Evolutionary conservation across 1,140 invertebrate genomes (phyloP).

Genomic region (Caenorhabditis remanei): DNA sequence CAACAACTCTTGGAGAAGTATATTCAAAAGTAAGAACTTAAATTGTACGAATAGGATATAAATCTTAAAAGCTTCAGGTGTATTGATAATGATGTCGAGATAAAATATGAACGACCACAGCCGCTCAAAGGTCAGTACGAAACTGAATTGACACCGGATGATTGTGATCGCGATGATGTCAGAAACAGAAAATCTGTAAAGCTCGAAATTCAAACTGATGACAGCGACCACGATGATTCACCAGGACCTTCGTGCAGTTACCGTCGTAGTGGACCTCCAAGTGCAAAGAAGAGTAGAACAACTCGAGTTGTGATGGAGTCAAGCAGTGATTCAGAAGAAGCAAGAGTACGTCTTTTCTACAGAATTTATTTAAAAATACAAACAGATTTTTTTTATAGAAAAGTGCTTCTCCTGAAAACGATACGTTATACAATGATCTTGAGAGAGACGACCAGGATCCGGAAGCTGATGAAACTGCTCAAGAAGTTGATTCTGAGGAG

Average conservation of each 20-base stretch:
- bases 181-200: not conserved
- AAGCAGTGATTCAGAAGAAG: constrained; percentile 10
- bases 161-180: not conserved
- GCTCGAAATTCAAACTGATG: not conserved
- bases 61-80: not conserved
- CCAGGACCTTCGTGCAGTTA: not conserved
- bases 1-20: constrained; percentile 27
- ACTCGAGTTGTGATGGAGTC: constrained; percentile 16
- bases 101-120: constrained; percentile 23
- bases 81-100: constrained; percentile 3
- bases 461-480: constrained; percentile 1
- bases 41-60: not conserved
- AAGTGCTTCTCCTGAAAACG: constrained; percentile 22
- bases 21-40: constrained; percentile 13
- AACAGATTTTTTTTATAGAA: not conserved
- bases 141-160: not conserved
- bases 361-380: not conserved
- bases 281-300: not conserved
- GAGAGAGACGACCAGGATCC: constrained; percentile 31
- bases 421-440: not conserved
- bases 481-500: not conserved
- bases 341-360: not conserved
- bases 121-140: constrained; percentile 2
- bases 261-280: constrained; percentile 10
- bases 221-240: constrained; percentile 5